A percentile compares a stretch with the other conserved stretches of the same genome.
These are phyloP conservation scores for Galago senegalensis DNA, from an alignment of 2,797 vertebrate genomes.

Conservation along the genomic window DNA sequence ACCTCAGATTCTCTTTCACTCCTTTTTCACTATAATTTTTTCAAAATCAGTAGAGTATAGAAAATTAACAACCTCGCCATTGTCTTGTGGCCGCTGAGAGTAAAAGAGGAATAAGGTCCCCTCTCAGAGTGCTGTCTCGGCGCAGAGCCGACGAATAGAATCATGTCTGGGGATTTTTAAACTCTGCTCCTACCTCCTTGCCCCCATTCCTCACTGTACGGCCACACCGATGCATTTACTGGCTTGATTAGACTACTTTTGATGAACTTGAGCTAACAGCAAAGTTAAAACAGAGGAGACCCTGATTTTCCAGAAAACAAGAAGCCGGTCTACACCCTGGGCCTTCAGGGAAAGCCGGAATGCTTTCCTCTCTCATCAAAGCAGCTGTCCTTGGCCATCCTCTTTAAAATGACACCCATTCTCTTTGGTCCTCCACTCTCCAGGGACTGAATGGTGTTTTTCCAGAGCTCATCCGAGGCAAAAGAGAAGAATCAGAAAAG, in stretches of 20 bases:
- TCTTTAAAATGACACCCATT: not conserved
- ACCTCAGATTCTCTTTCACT: not conserved
- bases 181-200: not conserved
- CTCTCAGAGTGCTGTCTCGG: not conserved
- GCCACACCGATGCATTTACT: not conserved
- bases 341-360: not conserved
- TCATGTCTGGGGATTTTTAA: not conserved
- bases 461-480: not conserved
- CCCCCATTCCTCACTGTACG: accelerated
- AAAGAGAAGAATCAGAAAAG: not conserved
- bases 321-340: not conserved
- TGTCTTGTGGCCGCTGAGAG: not conserved
- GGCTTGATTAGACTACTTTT: not conserved
- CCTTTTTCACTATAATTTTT: not conserved
- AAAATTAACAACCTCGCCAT: not conserved
- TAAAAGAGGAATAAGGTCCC: not conserved
- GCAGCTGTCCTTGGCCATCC: not conserved
- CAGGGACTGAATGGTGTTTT: not conserved
- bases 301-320: not conserved
- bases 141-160: accelerated
- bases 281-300: not conserved
- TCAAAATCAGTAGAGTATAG: not conserved
- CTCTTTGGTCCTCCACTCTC: not conserved
- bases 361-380: not conserved
- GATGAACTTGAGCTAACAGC: not conserved